Evolutionary conservation across 2,113 vertebrate genomes (phyloP), one percentile per base, ranked within the genome.

Genomic region (Oxyura jamaicensis): DNA sequence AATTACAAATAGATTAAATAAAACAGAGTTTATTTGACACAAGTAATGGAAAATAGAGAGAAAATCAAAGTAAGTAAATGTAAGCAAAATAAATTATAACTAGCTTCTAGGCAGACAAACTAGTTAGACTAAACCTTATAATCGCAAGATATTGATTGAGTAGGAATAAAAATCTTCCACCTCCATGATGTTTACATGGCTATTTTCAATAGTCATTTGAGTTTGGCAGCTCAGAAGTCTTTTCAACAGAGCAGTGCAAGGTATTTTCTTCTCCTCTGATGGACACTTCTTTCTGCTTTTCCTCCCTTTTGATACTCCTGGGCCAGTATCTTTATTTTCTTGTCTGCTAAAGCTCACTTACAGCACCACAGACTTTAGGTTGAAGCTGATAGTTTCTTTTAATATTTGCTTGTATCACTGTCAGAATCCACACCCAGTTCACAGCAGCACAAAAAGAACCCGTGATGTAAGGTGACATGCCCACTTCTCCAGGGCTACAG

Each of bases 51-150:
- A 96, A 95, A 90, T 9, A 26, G 41, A 86, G 36, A 87, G 53
- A 81, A 97, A 97, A 96, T 90, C 79, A 68, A 92, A 96, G 75
- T 58, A 91, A 88, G 39, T 84, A 84, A 86, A 90, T 80, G 42
- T 71, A 96, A 95, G 85, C 79, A 91, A 90, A 92, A 90, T 93
- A 96, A 96, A 93, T 94, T 77, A 93, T 88, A 95, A 92, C 69
- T 46, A 91, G 52, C n/a, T 42, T 55, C 16, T 79, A 72, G 82
- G 50, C 77, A 92, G 72, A 58, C 90, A 86, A 79, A 44, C 55
- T 67, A 60, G 73, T 96, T 96, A 91, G 73, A 82, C 62, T 90
- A 90, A 92, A 67, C 73, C 36, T 91, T 22, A 25, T 89, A 90
- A 97, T 76, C 93, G 78, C 42, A 93, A 92, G 58, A 29, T 95